These are phyloP conservation scores for Antitype chi DNA, from an alignment of 2,888 invertebrate species.

Conservation along the genomic window DNA sequence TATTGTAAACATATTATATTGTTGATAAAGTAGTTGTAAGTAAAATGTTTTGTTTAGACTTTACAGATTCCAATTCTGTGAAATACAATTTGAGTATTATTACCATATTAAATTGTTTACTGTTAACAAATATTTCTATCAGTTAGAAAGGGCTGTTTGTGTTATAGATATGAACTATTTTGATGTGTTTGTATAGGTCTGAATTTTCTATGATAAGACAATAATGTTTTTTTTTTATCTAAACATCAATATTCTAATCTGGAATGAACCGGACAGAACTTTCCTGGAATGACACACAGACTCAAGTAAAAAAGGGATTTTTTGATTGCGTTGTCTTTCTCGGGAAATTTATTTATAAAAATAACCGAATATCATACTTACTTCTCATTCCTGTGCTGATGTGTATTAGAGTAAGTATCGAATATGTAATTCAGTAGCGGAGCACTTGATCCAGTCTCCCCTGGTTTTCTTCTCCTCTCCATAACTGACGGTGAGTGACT, in stretches of 20 bases:
- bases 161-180: constrained; percentile 13
- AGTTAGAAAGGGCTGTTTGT: neutral
- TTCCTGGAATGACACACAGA: neutral
- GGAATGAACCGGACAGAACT: neutral
- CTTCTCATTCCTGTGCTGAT: constrained; percentile 87
- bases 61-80: constrained; percentile 10
- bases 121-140: constrained; percentile 23
- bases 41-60: constrained; percentile 34
- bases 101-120: constrained; percentile 34
- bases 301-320: neutral
- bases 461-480: constrained; percentile 82
- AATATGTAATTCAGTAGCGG: constrained; percentile 88
- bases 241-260: neutral
- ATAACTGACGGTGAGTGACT: constrained; percentile 72
- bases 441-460: constrained; percentile 86
- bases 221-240: neutral
- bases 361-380: constrained; percentile 67
- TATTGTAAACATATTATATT: constrained; percentile 39
- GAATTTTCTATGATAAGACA: constrained; percentile 1
- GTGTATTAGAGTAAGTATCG: constrained; percentile 86
- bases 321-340: neutral
- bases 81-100: constrained; percentile 43
- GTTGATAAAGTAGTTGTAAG: constrained; percentile 27
- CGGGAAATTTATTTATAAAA: neutral
- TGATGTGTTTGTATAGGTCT: constrained; percentile 15